Base-by-base conservation (phyloP, 2,888 invertebrate species). In the Brenthis daphne region DNA sequence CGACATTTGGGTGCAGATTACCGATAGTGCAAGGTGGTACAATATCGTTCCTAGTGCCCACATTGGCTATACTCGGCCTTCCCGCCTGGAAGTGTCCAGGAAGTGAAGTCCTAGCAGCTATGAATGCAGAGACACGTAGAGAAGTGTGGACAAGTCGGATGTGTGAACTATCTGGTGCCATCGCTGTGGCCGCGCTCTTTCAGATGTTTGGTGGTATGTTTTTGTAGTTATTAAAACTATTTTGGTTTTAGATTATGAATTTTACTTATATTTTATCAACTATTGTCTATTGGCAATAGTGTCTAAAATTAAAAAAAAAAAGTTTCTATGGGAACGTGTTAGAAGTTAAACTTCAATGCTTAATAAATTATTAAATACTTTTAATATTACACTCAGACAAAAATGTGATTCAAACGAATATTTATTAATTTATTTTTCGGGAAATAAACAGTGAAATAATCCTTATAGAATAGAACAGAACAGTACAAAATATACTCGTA, bases 101-200 rank as follows among this genome's bases (percentile, higher is more conserved):
- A 0, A 76, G 82, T 0, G 93, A 88, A 0, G 83, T 87, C 16
- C 79, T 96, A 29, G 83, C 85, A 0, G 87, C 92, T 54, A 94
- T 96, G 94, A 84, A 92, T 0, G 82, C 81, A 0, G 93, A 89
- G 2, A 93, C 94, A 70, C 91, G 94, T 20, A 91, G 94, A 1
- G 93, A 93, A 69, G 86, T 96, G 13, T 97, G 97, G 97, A 96
- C 95, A 82, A 85, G 91, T 37, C 90, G 97, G 72, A 97, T 97
- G 96, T 93, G 96, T 69, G 96, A 96, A 80, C 88, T 97, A 29
- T 97, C 97, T 0, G 97, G 97, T 0, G 97, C 97, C 2, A 97
- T 97, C 16, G 96, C 97, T 2, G 94, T 97, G 0, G 95, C 97
- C 0, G 96, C 97, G 0, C 76, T 96, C 56, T 95, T 96, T 67